Evolutionary conservation across 2,888 invertebrate species (phyloP), one percentile per base, ranked within the genome.

Genomic region (Polyommatus iphigenia): DNA sequence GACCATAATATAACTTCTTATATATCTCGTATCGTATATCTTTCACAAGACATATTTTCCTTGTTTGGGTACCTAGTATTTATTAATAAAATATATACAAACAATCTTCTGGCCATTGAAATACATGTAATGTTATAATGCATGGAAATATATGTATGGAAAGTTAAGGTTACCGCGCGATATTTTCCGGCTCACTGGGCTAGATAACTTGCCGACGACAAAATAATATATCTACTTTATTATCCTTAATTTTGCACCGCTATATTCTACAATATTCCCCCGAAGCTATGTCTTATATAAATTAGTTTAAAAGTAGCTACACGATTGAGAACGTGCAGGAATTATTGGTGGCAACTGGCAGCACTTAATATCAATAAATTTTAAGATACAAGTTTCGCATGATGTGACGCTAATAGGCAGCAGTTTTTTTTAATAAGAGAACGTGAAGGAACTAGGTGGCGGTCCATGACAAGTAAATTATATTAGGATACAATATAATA

Each of bases 131-230:
- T 24, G 62, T 62, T 77, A 71, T 71, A 71, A 50, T 71, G 29
- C 46, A 71, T 50, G 57, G 76, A 50, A 76, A 50, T 32, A 24
- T 62, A 77, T 67, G 71, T 72, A 72, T 72, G 36, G 72, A 41
- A 71, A 72, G 72, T 41, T 20, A 41, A 77, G 67, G 71, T 67
- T 67, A 67, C 62, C 36, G 46, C 77, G 20, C 77, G 76, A 80
- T 78, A 82, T 82, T 81, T 81, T 80, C 80, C 82, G 72, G 80
- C 72, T 79, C 82, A 82, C 79, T 80, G 80, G 78, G 78, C 78
- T 71, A 78, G 82, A 82, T 80, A 81, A 82, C 80, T 77, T 77
- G 78, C 79, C 80, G 77, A 77, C 80, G 79, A 78, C 78, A 76
- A n/a, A 15, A 72, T 41, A 41, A 41, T 72, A 72, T 41, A 72